A percentile compares a stretch with the other conserved stretches of the same genome.
Evolutionary conservation across 2,888 invertebrate genomes (phyloP).

Genomic region (Caenorhabditis uteleia): DNA sequence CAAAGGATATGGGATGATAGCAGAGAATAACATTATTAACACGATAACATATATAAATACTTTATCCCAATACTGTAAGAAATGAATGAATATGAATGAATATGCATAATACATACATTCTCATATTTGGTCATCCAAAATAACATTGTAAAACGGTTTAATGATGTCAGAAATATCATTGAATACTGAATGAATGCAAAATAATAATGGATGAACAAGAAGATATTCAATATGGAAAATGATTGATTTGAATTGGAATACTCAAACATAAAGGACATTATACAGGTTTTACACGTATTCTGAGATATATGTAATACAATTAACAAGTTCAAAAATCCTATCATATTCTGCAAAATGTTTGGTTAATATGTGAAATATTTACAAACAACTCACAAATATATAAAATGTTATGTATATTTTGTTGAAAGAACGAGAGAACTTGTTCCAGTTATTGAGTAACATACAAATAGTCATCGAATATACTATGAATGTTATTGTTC

Average conservation of each 20-base stretch:
- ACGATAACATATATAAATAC: conserved; percentile 1
- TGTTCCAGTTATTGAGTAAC: no score
- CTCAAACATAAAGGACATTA: conserved; percentile 17
- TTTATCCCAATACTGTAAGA: conserved; percentile 10
- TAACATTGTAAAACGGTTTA: conserved; percentile 9
- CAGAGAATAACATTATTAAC: conserved; percentile 2
- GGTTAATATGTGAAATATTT: no score
- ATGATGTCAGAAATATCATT: conserved; percentile 21
- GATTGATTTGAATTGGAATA: conserved; percentile 15
- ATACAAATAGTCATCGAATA: no score
- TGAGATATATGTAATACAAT: conserved; percentile 24
- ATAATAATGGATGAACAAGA: conserved; percentile 22
- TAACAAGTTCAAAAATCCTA: conserved; percentile 29
- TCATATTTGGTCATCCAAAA: neutral
- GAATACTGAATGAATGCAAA: conserved; percentile 29
- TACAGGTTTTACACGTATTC: conserved; percentile 25
- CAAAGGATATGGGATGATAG: conserved; percentile 7
- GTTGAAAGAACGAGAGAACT: no score
- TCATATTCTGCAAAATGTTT: conserved; percentile 22
- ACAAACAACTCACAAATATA: no score
- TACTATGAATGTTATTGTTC: no score
- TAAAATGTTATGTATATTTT: no score
- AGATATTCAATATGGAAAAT: conserved; percentile 21
- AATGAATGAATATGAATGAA: no score
- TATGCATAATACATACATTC: no score